phyloP scores from a whole-genome alignment of 1,140 invertebrate genomes.

The Orchestia grillus region DNA sequence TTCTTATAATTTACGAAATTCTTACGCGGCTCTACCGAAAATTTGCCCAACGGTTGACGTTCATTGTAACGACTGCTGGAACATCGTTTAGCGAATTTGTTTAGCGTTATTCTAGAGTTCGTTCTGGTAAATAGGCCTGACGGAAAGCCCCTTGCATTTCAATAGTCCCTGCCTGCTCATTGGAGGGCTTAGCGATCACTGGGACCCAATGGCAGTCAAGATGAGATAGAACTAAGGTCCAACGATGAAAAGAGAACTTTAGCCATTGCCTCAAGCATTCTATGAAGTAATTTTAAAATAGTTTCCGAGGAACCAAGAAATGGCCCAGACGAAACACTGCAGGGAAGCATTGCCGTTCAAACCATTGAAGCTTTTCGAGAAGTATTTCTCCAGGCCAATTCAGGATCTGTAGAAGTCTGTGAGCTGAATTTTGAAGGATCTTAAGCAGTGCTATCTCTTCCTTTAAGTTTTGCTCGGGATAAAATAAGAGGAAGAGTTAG shows the following conservation, averaged over 20 bases:
- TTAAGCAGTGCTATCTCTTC: slow-evolving; percentile 22
- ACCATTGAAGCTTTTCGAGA: slow-evolving; percentile 40
- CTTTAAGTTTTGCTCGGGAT: neutral
- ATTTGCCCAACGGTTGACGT: too few species aligned
- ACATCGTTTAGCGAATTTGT: too few species aligned
- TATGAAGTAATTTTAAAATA: slow-evolving; percentile 40
- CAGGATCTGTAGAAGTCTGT: slow-evolving; percentile 33
- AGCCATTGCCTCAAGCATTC: slow-evolving; percentile 34
- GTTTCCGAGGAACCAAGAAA: slow-evolving; percentile 26
- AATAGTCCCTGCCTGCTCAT: neutral
- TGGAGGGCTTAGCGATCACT: neutral
- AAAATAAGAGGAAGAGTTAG: neutral
- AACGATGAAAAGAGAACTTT: slow-evolving; percentile 21
- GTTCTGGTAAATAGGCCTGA: neutral
- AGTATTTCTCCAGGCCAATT: slow-evolving; percentile 41
- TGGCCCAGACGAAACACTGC: slow-evolving; percentile 18
- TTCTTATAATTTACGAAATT: too few species aligned
- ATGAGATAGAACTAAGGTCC: neutral
- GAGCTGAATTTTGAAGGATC: slow-evolving; percentile 47
- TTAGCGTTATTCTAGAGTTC: too few species aligned
- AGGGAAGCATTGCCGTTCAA: slow-evolving; percentile 14
- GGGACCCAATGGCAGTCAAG: neutral
- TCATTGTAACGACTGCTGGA: too few species aligned
- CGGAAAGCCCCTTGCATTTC: neutral
- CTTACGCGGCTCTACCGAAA: too few species aligned